These are phyloP conservation scores for Lithobates pipiens DNA, from an alignment of 2,797 vertebrate species.

Conservation along the genomic window DNA sequence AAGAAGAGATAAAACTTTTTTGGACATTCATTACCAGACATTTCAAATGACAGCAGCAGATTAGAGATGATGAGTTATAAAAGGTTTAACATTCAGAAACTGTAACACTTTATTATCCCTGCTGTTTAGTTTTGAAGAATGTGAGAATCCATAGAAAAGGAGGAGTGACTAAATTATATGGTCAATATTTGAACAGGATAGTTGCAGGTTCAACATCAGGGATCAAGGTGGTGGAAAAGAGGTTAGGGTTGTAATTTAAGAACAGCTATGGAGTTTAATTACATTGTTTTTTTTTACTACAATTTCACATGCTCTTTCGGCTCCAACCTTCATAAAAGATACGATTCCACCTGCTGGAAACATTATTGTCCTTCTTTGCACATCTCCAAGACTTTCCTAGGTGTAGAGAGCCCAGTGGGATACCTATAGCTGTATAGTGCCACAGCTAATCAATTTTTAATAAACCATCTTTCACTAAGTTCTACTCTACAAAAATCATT, in stretches of 20 bases:
- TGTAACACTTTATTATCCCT: not conserved
- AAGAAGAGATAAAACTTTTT: not conserved
- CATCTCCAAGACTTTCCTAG: not conserved
- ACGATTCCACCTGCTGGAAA: conserved; percentile 5
- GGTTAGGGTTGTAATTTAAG: too few relatives aligned
- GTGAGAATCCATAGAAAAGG: not conserved
- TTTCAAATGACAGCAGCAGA: not conserved
- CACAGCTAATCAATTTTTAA: conserved; percentile 12
- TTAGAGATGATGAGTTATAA: not conserved
- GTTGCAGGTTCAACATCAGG: too few relatives aligned
- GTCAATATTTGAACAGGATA: too few relatives aligned
- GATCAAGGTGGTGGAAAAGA: too few relatives aligned
- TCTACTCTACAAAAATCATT: not conserved
- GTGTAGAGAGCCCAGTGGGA: not conserved
- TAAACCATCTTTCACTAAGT: not conserved
- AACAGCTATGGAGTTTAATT: too few relatives aligned
- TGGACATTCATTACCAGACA: not conserved
- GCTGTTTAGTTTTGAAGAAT: not conserved
- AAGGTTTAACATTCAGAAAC: not conserved
- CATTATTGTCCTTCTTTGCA: not conserved
- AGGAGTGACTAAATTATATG: not conserved
- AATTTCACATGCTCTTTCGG: too few relatives aligned
- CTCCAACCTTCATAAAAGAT: too few relatives aligned
- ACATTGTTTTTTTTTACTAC: too few relatives aligned
- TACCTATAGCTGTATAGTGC: not conserved